Evolutionary conservation across 30 jellyfish, hydroid and myxozoan genomes (phyloP).

Genomic region (Turritopsis dohrnii): DNA sequence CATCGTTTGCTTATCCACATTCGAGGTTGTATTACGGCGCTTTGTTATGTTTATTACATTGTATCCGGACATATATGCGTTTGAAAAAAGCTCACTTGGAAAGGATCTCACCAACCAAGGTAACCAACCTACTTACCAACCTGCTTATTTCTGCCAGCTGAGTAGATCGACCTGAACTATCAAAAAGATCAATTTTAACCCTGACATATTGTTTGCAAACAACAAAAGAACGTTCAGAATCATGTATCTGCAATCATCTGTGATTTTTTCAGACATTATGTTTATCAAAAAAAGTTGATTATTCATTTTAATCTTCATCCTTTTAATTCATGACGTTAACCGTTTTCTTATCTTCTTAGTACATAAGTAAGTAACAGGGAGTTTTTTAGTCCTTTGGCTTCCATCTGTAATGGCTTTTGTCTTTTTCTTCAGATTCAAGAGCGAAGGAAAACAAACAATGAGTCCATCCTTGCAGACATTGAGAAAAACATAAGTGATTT

Average conservation of each 20-base stretch:
- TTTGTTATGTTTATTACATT: not conserved
- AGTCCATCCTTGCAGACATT: not conserved
- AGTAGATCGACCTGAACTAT: not conserved
- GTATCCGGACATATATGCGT: not conserved
- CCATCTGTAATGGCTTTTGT: no score
- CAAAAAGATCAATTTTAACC: no score
- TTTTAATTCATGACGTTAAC: not conserved
- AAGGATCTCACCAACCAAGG: not conserved
- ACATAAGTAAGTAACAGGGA: no score
- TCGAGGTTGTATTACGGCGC: not conserved
- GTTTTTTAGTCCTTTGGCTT: no score
- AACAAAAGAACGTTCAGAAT: no score
- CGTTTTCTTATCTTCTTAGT: no score
- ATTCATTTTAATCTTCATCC: not conserved
- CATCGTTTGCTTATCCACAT: not conserved
- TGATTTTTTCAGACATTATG: not conserved
- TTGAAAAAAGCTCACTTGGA: not conserved
- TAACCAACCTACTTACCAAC: no score
- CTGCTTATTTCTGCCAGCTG: no score
- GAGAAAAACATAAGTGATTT: not conserved
- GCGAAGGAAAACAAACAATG: not conserved
- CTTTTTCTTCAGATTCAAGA: conserved; percentile 5
- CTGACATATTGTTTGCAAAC: not conserved
- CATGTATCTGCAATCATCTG: no score
- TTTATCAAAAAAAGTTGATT: not conserved